phyloP scores from a whole-genome alignment of 2,113 vertebrate genomes.

The Cettia cetti region DNA sequence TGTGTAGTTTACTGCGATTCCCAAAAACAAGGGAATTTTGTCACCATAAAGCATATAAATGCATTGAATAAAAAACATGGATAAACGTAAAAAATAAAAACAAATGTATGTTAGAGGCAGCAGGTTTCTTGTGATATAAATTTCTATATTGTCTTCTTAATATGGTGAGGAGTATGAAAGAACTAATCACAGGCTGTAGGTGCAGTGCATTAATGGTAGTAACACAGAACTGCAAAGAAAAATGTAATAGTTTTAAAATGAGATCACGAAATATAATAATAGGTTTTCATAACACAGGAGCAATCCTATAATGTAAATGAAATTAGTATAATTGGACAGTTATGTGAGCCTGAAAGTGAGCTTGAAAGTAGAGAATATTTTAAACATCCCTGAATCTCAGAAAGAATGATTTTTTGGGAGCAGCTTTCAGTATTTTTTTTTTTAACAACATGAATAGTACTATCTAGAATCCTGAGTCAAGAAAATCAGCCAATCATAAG shows the following conservation, averaged over 20 bases:
- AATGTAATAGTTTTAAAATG: neutral
- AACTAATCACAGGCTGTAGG: neutral
- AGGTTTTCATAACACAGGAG: slow-evolving; percentile 11
- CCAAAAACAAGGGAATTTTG: neutral
- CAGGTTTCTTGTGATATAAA: neutral
- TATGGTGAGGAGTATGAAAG: neutral
- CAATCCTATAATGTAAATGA: neutral
- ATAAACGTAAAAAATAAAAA: neutral
- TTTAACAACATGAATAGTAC: neutral
- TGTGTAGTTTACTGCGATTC: neutral
- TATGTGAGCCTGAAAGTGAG: neutral
- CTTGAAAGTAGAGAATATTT: neutral
- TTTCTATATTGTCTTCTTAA: neutral
- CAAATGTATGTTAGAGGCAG: neutral
- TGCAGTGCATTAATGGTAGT: neutral
- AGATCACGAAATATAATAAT: slow-evolving; percentile 12
- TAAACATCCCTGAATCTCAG: neutral
- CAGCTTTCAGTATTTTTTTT: neutral
- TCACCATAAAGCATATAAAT: neutral
- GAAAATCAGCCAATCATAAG: neutral
- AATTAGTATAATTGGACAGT: neutral
- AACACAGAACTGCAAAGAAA: neutral
- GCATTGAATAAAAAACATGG: neutral
- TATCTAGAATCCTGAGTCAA: neutral
- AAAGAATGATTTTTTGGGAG: neutral